A percentile compares a stretch with the other conserved stretches of the same genome.
phyloP scores from a whole-genome alignment of 1,140 invertebrate species.

The Gonatopus flavifemur region DNA sequence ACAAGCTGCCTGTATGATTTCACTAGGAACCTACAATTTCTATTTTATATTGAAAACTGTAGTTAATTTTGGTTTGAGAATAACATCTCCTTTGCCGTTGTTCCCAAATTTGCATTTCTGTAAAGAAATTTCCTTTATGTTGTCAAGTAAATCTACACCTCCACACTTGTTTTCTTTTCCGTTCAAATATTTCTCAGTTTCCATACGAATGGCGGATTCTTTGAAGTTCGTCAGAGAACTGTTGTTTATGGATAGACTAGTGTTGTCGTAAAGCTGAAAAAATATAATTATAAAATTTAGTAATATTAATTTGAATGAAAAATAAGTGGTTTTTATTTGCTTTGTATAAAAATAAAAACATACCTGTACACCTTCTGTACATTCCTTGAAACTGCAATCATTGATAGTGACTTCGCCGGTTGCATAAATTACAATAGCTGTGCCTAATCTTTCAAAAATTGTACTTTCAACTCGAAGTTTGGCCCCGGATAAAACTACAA shows the following conservation, averaged over 20 bases:
- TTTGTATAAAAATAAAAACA: not conserved
- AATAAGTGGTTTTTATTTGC: too few relatives aligned
- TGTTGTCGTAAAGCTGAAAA: slow-evolving; percentile 32
- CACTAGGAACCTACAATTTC: too few relatives aligned
- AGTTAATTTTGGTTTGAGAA: slow-evolving; percentile 26
- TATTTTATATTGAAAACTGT: slow-evolving; percentile 29
- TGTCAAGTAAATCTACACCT: slow-evolving; percentile 30
- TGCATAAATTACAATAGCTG: slow-evolving; percentile 39
- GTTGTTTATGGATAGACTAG: slow-evolving; percentile 30
- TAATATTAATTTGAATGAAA: not conserved
- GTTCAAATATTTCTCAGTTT: slow-evolving; percentile 39
- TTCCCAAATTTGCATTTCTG: slow-evolving; percentile 43
- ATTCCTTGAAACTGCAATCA: slow-evolving; percentile 43
- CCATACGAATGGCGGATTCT: slow-evolving; percentile 48
- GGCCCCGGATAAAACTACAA: slow-evolving; percentile 47
- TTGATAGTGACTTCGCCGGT: slow-evolving; percentile 36
- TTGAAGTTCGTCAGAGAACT: slow-evolving; percentile 43
- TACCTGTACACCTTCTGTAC: slow-evolving; percentile 50
- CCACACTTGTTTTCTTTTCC: slow-evolving; percentile 29
- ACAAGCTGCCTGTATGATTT: too few relatives aligned
- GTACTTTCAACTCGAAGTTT: slow-evolving; percentile 43
- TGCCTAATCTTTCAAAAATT: slow-evolving; percentile 45
- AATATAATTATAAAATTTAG: not conserved
- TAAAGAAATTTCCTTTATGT: slow-evolving; percentile 36
- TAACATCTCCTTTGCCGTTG: slow-evolving; percentile 39